A percentile compares a stretch with the other conserved stretches of the same genome.
phyloP scores from a whole-genome alignment of 92 coral and sea anemone species.

The Parazoanthus darwini region DNA sequence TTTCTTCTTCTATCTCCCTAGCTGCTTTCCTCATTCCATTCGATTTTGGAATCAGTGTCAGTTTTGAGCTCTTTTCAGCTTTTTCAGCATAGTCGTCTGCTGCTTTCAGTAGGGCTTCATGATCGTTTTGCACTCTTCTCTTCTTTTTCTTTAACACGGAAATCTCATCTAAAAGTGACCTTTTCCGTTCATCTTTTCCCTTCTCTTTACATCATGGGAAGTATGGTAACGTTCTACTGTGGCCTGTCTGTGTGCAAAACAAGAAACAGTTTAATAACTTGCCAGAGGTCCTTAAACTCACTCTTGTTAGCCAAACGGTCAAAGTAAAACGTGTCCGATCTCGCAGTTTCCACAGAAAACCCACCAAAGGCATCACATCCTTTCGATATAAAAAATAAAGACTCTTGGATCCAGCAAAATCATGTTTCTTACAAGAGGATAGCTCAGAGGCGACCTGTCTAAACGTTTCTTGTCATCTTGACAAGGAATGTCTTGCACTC shows the following conservation, averaged over 20 bases:
- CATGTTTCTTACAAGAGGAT: slow-evolving; percentile 47
- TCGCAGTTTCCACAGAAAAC: slow-evolving; percentile 39
- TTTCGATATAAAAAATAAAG: slow-evolving; percentile 28
- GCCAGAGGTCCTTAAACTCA: slow-evolving; percentile 48
- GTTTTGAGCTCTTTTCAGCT: slow-evolving; percentile 19
- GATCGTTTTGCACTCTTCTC: slow-evolving; percentile 23
- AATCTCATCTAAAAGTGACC: background rate
- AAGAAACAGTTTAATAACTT: slow-evolving; percentile 43
- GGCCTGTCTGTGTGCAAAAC: slow-evolving; percentile 46
- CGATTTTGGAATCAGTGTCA: slow-evolving; percentile 24
- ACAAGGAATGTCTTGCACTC: slow-evolving; percentile 40
- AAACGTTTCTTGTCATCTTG: slow-evolving; percentile 42
- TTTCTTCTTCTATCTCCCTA: slow-evolving; percentile 32
- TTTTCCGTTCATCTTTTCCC: background rate
- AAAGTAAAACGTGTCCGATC: slow-evolving; percentile 53
- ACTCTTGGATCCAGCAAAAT: slow-evolving; percentile 40
- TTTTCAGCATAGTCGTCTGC: slow-evolving; percentile 34
- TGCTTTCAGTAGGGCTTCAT: slow-evolving; percentile 26
- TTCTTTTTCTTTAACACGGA: slow-evolving; percentile 45
- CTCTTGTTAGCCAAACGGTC: slow-evolving; percentile 48
- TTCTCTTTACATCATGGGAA: background rate
- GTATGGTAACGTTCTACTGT: slow-evolving; percentile 20
- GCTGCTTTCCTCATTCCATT: slow-evolving; percentile 35
- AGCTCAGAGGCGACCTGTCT: slow-evolving; percentile 47
- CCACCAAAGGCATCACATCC: slow-evolving; percentile 46